Percentiles rank a stretch among this genome's conserved stretches.
Conservation (phyloP, 2,888 invertebrate species). For the Hartigia nigra region DNA sequence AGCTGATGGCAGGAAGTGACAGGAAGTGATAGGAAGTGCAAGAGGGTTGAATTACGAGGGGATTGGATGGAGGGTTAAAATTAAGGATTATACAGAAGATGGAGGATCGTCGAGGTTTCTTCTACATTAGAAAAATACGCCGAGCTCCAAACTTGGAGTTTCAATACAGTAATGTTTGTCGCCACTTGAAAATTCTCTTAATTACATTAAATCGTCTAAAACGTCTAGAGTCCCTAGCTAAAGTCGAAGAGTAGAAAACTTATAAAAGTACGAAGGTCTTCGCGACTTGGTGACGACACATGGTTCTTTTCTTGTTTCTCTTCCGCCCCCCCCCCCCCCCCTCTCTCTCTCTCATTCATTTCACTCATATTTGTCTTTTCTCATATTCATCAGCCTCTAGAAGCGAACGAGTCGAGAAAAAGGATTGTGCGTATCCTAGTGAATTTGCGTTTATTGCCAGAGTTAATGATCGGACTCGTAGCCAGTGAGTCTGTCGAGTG, state of each 20-base stretch:
- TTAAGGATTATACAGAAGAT: background rate
- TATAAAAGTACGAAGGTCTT: constrained; percentile 57
- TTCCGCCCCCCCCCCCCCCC: background rate
- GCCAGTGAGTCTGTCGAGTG: background rate
- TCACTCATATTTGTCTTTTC: constrained; percentile 9
- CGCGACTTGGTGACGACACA: background rate
- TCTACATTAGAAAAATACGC: background rate
- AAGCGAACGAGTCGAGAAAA: constrained; percentile 7
- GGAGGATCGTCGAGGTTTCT: background rate
- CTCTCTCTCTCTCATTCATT: constrained; percentile 3
- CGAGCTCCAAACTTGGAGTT: background rate
- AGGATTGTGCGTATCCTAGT: constrained; percentile 9
- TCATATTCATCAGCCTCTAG: background rate
- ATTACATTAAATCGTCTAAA: background rate
- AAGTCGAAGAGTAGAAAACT: constrained; percentile 55
- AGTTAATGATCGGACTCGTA: background rate
- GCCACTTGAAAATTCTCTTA: background rate
- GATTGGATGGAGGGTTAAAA: background rate
- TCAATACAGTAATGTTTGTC: background rate
- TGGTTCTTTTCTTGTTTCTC: constrained; percentile 10
- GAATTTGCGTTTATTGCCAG: background rate
- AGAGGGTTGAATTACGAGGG: background rate
- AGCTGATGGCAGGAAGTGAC: background rate
- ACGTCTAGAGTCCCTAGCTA: constrained; percentile 34
- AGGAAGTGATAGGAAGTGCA: background rate